phyloP scores from a whole-genome alignment of 2,888 invertebrate genomes.

The Agrotis clavis region DNA sequence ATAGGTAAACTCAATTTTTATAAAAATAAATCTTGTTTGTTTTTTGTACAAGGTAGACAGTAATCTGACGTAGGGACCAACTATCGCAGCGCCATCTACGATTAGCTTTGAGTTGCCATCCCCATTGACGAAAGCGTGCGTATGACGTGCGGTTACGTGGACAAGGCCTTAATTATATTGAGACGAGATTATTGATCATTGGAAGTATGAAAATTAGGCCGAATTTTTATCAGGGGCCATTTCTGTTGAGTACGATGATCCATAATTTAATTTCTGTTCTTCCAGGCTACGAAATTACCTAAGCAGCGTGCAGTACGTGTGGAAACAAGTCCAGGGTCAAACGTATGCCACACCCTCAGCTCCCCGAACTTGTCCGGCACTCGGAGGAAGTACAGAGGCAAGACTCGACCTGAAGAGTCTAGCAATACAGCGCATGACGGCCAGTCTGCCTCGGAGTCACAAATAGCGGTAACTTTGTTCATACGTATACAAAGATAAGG shows the following conservation, averaged over 20 bases:
- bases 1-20: no score
- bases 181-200: background rate
- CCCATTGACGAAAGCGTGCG: no score
- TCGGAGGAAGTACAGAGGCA: constrained; percentile 26
- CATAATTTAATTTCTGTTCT: background rate
- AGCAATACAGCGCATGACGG: constrained; percentile 65
- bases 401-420: constrained; percentile 32
- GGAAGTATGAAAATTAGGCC: background rate
- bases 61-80: no score
- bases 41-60: no score
- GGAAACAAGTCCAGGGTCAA: constrained; percentile 58
- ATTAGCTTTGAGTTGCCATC: no score
- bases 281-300: constrained; percentile 52
- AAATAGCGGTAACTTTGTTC: constrained; percentile 71
- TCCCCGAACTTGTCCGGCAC: constrained; percentile 68
- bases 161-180: no score
- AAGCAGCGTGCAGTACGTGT: constrained; percentile 62
- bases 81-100: no score
- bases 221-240: no score
- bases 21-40: no score
- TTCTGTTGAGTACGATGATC: no score
- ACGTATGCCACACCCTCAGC: constrained; percentile 72
- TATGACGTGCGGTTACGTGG: no score
- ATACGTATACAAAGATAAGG: background rate
- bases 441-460: constrained; percentile 74